A percentile compares a stretch with the other conserved stretches of the same genome.
phyloP scores from a whole-genome alignment of 2,113 vertebrate species.

The Balaenoptera acutorostrata region DNA sequence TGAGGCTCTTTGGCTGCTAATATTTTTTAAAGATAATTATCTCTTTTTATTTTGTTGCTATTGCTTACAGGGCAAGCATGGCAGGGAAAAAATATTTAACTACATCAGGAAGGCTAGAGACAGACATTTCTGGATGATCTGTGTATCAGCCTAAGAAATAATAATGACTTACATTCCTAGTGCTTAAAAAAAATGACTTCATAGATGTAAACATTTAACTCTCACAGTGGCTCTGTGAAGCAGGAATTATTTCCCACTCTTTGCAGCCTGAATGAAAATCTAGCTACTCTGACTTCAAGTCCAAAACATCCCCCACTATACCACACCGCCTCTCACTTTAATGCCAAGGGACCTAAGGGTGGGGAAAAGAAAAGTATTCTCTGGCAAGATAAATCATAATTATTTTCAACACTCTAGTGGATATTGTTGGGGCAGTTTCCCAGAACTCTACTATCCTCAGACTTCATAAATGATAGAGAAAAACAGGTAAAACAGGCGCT shows the following conservation, averaged over 20 bases:
- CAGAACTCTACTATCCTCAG: not conserved
- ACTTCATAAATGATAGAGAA: not conserved
- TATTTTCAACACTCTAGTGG: not conserved
- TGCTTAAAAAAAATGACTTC: not conserved
- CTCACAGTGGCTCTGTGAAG: not conserved
- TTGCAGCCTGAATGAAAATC: not conserved
- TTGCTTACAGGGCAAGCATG: not conserved
- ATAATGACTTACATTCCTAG: not conserved
- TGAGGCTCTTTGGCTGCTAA: not conserved
- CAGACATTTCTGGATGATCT: slow-evolving; percentile 22
- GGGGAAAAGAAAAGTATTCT: not conserved
- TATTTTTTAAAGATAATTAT: not conserved
- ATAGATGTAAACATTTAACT: slow-evolving; percentile 1
- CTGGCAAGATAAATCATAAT: slow-evolving; percentile 1
- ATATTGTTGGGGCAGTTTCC: not conserved
- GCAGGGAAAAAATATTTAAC: slow-evolving; percentile 41
- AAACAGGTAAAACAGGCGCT: not conserved
- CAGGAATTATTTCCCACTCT: not conserved
- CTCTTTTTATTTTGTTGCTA: slow-evolving; percentile 8
- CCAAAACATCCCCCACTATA: not conserved
- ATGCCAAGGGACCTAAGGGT: not conserved
- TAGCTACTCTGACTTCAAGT: not conserved
- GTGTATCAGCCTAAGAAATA: slow-evolving; percentile 1
- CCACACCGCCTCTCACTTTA: not conserved
- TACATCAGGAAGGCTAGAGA: not conserved